Evolutionary conservation across 1,140 invertebrate species (phyloP).

Genomic region (Tribolium madens): DNA sequence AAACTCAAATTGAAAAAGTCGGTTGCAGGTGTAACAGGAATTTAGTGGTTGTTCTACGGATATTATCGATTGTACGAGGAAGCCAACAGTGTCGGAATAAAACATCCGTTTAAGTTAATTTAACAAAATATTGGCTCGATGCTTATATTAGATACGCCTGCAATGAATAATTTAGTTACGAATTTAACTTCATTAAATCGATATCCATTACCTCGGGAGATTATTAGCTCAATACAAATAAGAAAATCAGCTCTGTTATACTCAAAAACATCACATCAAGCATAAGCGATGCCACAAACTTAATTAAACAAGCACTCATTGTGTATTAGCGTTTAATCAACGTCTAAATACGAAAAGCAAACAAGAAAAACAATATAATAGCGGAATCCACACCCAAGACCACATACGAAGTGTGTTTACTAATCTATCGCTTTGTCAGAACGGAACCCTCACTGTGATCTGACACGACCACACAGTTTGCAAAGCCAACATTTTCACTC

Average conservation of each 20-base stretch:
- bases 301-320: not conserved
- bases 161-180: not conserved
- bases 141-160: not conserved
- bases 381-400: not conserved
- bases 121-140: not conserved
- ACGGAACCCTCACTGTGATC: not conserved
- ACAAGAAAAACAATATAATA: not conserved
- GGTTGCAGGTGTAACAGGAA: not conserved
- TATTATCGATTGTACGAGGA: not conserved
- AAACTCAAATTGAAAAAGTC: conserved; percentile 26
- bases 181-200: not conserved
- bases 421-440: not conserved
- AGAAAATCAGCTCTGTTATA: not conserved
- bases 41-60: not conserved
- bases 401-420: not conserved
- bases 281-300: not conserved
- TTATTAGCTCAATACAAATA: not conserved
- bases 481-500: not conserved
- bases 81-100: not conserved
- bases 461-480: not conserved
- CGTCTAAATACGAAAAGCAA: not conserved
- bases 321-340: not conserved
- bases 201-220: not conserved
- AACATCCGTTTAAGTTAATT: not conserved
- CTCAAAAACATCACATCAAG: not conserved